Evolutionary conservation across 1,140 invertebrate species (phyloP).

Genomic region (Lepeophtheirus salmonis): DNA sequence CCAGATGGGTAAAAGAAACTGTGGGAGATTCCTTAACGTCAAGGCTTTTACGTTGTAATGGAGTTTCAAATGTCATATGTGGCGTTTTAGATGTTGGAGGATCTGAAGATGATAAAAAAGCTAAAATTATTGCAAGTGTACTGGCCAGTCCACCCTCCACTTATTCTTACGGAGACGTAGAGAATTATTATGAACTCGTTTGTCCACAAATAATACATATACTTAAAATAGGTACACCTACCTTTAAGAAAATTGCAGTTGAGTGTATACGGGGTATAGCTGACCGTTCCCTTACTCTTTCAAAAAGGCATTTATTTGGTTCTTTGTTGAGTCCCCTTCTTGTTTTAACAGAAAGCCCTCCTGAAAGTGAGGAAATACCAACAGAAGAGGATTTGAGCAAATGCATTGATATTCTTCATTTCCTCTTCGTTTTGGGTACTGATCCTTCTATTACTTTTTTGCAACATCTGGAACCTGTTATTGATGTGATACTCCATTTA

Average conservation of each 20-base stretch:
- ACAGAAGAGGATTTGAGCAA: background rate
- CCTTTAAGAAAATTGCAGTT: constrained; percentile 15
- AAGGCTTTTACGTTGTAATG: background rate
- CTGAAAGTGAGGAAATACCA: background rate
- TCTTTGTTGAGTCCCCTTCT: constrained; percentile 7
- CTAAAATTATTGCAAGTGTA: constrained; percentile 12
- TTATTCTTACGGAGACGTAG: background rate
- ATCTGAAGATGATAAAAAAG: background rate
- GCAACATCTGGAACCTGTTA: constrained; percentile 4
- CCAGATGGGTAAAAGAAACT: constrained; percentile 12
- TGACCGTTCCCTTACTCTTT: constrained; percentile 14
- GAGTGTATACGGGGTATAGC: background rate
- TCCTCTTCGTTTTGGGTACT: constrained; percentile 4
- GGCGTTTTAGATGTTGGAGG: constrained; percentile 14
- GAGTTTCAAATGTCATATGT: constrained; percentile 11
- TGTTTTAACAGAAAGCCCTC: background rate
- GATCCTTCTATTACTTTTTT: constrained; percentile 13
- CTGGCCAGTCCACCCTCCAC: constrained; percentile 10
- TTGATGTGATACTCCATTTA: constrained; percentile 6
- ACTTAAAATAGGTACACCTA: background rate
- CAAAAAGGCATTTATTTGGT: constrained; percentile 10
- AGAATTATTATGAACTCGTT: constrained; percentile 13
- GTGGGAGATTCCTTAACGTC: background rate
- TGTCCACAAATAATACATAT: constrained; percentile 15
- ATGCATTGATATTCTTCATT: background rate